Evolutionary conservation across 2,888 invertebrate species (phyloP), one percentile per base, ranked within the genome.

Genomic region (Drosophila phalerata): DNA sequence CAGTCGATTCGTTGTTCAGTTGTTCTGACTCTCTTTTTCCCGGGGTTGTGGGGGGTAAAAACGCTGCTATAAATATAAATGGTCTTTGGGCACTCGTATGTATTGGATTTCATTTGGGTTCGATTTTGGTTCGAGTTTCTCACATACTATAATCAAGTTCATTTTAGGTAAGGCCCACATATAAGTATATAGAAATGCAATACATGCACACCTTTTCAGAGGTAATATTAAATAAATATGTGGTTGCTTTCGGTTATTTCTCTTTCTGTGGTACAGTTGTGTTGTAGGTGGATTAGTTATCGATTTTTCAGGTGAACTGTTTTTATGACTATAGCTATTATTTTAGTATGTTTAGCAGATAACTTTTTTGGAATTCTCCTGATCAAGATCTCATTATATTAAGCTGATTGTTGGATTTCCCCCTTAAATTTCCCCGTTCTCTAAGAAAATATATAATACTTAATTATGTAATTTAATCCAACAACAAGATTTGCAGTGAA

Each of bases 51-150:
- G 43, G 42, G 69, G 73, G 70, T 64, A 8, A 49, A 49, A 34
- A 22, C 28, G 72, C 74, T 69, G 79, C 69, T 71, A 78, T 81
- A 84, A 84, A 83, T 84, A 86, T 70, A 71, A 86, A 83, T 83
- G 67, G 73, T 84, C 80, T 83, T 78, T 73, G 51, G 66, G 48
- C 63, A 69, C 64, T 58, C 56, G 65, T 67, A 42, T 85, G 83
- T 85, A 86, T 86, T 81, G 73, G 67, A 69, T 84, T 83, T 81
- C 77, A 69, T 62, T 78, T 81, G 69, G 79, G 61, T 76, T 86
- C 73, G 81, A 76, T 81, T 55, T 55, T 22, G 75, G 79, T 63
- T 51, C 76, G 84, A 75, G 77, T 55, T 60, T 57, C 63, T 53
- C 40, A 15, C 19, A 51, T 52, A 30, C 30, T 30, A 43, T 52